Conservation (phyloP, 2,797 vertebrate species). For the Hafferia zeledoni region DNA sequence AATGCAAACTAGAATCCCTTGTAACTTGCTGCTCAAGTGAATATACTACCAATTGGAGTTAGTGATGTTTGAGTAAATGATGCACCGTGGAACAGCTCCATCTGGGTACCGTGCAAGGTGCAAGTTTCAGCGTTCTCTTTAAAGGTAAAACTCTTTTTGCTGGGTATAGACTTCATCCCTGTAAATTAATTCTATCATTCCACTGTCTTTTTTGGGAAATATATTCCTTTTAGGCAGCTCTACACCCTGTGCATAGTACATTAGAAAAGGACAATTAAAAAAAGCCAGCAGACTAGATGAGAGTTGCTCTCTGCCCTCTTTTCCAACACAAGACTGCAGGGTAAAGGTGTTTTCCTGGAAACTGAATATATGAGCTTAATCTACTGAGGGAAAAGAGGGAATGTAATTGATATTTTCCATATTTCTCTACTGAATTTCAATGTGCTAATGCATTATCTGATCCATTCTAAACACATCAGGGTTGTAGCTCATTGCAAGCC, state of each 20-base stretch:
- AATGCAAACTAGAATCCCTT: neutral
- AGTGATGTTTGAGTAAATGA: neutral
- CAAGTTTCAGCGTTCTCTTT: neutral
- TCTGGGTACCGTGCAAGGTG: neutral
- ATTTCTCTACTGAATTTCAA: neutral
- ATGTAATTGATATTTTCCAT: neutral
- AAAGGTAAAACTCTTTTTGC: neutral
- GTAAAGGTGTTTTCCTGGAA: slow-evolving; percentile 2
- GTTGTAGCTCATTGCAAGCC: neutral
- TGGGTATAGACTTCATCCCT: neutral
- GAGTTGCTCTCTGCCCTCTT: neutral
- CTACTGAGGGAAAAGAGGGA: neutral
- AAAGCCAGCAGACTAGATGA: neutral
- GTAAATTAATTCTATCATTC: neutral
- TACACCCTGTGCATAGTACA: neutral
- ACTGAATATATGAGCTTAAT: neutral
- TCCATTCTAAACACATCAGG: neutral
- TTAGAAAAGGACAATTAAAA: neutral
- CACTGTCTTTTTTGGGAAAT: neutral
- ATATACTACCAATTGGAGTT: neutral
- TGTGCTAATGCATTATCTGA: neutral
- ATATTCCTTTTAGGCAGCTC: neutral
- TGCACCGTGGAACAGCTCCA: neutral
- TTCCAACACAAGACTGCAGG: neutral
- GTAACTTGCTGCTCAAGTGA: neutral